Percentiles rank a stretch among this genome's conserved stretches.
Evolutionary conservation across 2,113 vertebrate species (phyloP).

Genomic region (Pteropus alecto): DNA sequence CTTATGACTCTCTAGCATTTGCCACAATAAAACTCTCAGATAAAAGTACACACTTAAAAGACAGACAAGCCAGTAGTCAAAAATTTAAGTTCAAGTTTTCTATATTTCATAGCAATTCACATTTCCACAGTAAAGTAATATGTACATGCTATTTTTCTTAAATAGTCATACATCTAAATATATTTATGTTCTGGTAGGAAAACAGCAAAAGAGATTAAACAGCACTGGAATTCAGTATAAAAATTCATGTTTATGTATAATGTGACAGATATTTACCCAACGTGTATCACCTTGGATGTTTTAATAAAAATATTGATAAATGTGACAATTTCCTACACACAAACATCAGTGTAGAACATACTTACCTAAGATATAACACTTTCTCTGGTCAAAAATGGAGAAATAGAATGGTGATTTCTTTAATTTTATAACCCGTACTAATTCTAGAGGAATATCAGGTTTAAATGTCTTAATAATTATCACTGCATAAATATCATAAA

Average conservation of each 20-base stretch:
- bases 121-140: not conserved
- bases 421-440: not conserved
- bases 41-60: not conserved
- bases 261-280: not conserved
- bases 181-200: not conserved
- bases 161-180: not conserved
- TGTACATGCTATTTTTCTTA: not conserved
- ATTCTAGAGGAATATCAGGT: not conserved
- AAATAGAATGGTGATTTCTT: not conserved
- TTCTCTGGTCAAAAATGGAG: not conserved
- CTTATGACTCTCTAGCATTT: not conserved
- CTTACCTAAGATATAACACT: not conserved
- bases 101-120: not conserved
- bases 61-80: not conserved
- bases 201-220: not conserved
- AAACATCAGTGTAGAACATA: not conserved
- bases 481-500: not conserved
- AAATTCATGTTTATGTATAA: not conserved
- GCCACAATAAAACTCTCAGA: not conserved
- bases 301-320: constrained; percentile 39
- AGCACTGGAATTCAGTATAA: not conserved
- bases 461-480: not conserved
- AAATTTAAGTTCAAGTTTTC: not conserved
- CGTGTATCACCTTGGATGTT: not conserved
- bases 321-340: not conserved